Conservation (phyloP, 2,888 invertebrate species). For the Mesorhabditis sp. region DNA sequence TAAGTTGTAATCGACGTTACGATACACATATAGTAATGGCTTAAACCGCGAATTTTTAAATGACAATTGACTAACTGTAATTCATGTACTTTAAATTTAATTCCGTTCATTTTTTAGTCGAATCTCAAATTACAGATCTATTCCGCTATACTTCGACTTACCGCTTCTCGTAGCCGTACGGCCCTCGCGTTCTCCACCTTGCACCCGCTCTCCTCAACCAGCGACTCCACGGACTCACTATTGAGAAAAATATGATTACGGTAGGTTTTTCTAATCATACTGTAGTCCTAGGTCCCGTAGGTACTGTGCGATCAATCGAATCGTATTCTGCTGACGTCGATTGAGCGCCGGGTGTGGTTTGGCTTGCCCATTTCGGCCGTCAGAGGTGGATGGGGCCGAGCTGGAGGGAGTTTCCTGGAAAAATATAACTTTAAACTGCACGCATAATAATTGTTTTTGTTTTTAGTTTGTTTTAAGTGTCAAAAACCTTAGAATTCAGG, state of each 20-base stretch:
- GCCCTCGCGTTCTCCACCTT: conserved; percentile 44
- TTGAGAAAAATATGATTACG: conserved; percentile 12
- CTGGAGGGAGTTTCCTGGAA: background rate
- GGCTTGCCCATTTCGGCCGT: background rate
- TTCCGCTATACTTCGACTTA: conserved; percentile 1
- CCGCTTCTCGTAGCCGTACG: conserved; percentile 25
- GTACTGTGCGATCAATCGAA: conserved; percentile 50
- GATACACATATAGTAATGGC: too few species aligned
- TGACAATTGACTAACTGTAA: too few species aligned
- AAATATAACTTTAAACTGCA: background rate
- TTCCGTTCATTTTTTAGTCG: too few species aligned
- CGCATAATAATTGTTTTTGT: too few species aligned
- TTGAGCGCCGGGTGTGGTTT: background rate
- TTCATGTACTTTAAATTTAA: too few species aligned
- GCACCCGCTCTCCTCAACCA: conserved; percentile 50
- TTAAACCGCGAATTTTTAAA: too few species aligned
- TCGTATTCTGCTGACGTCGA: conserved; percentile 15
- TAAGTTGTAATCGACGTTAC: too few species aligned
- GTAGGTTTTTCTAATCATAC: conserved; percentile 20
- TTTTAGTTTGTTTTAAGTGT: too few species aligned
- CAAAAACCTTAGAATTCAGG: background rate
- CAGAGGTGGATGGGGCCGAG: background rate
- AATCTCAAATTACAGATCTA: too few species aligned
- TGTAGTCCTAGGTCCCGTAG: conserved; percentile 42
- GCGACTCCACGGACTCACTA: conserved; percentile 45